Evolutionary conservation across 92 coral and sea anemone genomes (phyloP).

Genomic region (Phymanthus crucifer): DNA sequence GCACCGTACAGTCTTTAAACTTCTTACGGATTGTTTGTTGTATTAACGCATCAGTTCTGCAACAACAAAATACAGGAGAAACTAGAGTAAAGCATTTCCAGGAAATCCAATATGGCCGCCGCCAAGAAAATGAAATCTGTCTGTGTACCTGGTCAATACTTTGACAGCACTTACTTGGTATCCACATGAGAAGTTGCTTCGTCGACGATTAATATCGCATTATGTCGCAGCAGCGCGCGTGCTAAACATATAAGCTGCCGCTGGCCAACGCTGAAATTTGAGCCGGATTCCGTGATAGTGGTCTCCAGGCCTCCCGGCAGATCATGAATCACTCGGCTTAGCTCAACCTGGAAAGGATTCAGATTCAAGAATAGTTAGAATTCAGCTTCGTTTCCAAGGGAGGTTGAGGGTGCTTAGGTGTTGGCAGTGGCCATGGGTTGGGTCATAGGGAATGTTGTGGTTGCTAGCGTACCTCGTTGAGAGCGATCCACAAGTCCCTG

Average conservation of each 20-base stretch:
- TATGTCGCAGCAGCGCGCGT: constrained; percentile 80
- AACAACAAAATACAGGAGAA: too few species aligned
- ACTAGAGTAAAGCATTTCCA: too few species aligned
- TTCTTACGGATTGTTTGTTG: constrained; percentile 23
- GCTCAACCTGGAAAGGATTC: constrained; percentile 52
- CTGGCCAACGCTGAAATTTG: constrained; percentile 89
- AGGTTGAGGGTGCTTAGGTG: too few species aligned
- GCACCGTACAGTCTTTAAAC: constrained; percentile 25
- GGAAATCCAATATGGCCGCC: too few species aligned
- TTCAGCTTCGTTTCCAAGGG: background rate
- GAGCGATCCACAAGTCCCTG: constrained; percentile 78
- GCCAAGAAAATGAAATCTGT: too few species aligned
- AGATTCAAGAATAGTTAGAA: background rate
- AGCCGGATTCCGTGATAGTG: constrained; percentile 72
- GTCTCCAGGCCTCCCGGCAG: constrained; percentile 65
- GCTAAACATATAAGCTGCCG: constrained; percentile 93
- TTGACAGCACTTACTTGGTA: constrained; percentile 57
- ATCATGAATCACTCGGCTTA: constrained; percentile 55
- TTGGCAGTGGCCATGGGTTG: too few species aligned
- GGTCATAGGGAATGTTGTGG: background rate
- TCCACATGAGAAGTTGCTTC: constrained; percentile 92
- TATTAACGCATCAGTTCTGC: constrained; percentile 21
- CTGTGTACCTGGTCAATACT: background rate
- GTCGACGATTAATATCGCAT: constrained; percentile 72
- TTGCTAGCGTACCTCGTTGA: constrained; percentile 61